Percentiles rank a stretch among this genome's conserved stretches.
These are phyloP conservation scores for Chaetophractus vellerosus DNA, from an alignment of 2,797 vertebrate species.

Conservation along the genomic window DNA sequence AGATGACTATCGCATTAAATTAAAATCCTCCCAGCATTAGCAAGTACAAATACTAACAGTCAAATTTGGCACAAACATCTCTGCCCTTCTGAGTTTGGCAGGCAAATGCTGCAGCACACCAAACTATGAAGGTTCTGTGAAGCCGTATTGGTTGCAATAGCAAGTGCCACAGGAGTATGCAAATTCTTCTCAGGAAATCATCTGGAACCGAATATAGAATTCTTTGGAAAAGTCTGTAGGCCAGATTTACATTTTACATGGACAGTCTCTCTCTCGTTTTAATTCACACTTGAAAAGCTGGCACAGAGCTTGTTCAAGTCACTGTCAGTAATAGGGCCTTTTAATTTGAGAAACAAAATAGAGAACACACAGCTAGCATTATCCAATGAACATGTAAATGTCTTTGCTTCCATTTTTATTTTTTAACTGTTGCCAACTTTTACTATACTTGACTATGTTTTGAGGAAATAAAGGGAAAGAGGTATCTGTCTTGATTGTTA, in stretches of 20 bases:
- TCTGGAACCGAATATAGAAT: conserved; percentile 29
- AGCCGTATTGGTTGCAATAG: conserved; percentile 17
- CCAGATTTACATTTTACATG: conserved; percentile 47
- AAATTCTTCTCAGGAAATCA: conserved; percentile 71
- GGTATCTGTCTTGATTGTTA: background rate
- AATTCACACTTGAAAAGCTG: conserved; percentile 55
- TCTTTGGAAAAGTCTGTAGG: background rate
- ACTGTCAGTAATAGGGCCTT: conserved; percentile 42
- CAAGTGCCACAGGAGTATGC: background rate
- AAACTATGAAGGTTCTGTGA: background rate
- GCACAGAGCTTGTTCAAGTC: conserved; percentile 35
- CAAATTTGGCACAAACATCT: conserved; percentile 41
- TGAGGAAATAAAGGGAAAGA: background rate
- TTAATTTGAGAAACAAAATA: conserved; percentile 56
- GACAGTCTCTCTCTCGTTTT: conserved; percentile 30
- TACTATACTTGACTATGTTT: conserved; percentile 32
- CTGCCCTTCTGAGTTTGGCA: conserved; percentile 51
- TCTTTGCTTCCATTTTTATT: conserved; percentile 39
- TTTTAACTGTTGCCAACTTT: conserved; percentile 29
- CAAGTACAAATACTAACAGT: conserved; percentile 53
- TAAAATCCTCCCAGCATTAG: conserved; percentile 67
- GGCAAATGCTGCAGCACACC: background rate
- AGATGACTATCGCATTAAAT: conserved; percentile 59
- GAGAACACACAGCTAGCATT: conserved; percentile 7
- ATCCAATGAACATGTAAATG: background rate